Evolutionary conservation across 1,140 invertebrate species (phyloP), one percentile per base, ranked within the genome.

Genomic region (Tribolium castaneum): DNA sequence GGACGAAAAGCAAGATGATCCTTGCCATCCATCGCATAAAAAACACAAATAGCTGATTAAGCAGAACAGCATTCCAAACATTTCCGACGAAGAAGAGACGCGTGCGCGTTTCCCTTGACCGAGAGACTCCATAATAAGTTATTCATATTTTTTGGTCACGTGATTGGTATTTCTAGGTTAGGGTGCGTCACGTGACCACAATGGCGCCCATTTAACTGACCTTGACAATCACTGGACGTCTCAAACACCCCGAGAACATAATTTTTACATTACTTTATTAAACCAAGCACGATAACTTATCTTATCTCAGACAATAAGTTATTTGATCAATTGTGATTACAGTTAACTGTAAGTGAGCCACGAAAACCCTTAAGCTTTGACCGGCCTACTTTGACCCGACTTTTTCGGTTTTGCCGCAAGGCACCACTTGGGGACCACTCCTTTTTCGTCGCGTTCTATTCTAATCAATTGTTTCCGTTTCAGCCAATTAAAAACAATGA

Each of bases 1-100:
- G 56, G 1, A 62, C 25, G 56, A 62, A 62, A 56, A 19, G 16
- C 1, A 62, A 62, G 56, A 62, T 62, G 56, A 62, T 66, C 59
- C 14, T 66, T 66, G 59, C 59, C 59, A 66, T 66, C n/a, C 22
- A 25, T 30, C 25, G 6, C 59, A 35, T 30, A 66, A 70, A 76
- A 76, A 76, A 70, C 34, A 6, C 56, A 50, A 76, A 76, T 76
- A 70, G 62, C 59, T 76, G 56, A 76, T 76, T 76, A 78, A 74
- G 76, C 66, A 78, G 77, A 78, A 78, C 77, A 74, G 72, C 77
- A 78, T 78, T 78, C 77, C 62, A 75, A 54, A 70, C 54, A 78
- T 78, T 78, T 78, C 77, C 70, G 77, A 51, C 10, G 14, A 13
- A 14, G 16, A 19, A 14, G n/a, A 35, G 51, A 51, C 56, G 75